Conservation (phyloP, 2,888 invertebrate species). For the Leptopilina syphax region DNA sequence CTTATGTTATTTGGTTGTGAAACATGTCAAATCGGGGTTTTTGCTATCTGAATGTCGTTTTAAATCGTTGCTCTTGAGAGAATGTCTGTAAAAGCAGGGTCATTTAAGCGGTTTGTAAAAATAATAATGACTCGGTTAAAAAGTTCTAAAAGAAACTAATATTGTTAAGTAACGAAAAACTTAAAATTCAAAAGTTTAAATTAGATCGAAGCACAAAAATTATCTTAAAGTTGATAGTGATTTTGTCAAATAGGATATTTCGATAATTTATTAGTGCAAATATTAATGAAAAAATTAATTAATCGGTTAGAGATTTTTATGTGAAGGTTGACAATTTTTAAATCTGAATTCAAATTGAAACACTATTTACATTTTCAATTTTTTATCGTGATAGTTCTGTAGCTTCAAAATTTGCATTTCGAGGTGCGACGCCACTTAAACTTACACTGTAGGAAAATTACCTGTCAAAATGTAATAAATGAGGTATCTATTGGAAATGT, state of each 20-base stretch:
- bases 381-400: too few relatives aligned
- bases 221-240: slow-evolving; percentile 38
- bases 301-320: slow-evolving; percentile 26
- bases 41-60: slow-evolving; percentile 14
- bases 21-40: not conserved
- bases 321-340: slow-evolving; percentile 39
- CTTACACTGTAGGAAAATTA: too few relatives aligned
- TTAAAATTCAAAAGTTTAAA: not conserved
- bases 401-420: too few relatives aligned
- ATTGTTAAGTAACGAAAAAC: not conserved
- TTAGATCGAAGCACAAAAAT: not conserved
- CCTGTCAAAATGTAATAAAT: too few relatives aligned
- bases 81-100: slow-evolving; percentile 16
- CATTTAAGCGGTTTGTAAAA: slow-evolving; percentile 36
- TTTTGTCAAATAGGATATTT: slow-evolving; percentile 23
- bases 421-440: too few relatives aligned
- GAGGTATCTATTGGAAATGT: too few relatives aligned
- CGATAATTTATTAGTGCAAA: slow-evolving; percentile 42
- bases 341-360: slow-evolving; percentile 40
- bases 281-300: slow-evolving; percentile 18
- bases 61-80: slow-evolving; percentile 22
- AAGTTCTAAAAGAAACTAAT: too few relatives aligned
- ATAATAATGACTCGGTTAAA: too few relatives aligned
- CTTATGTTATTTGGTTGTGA: slow-evolving; percentile 33
- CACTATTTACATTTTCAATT: too few relatives aligned